phyloP scores from a whole-genome alignment of 1,140 invertebrate species.

The Pseudomyrmex pallidus region DNA sequence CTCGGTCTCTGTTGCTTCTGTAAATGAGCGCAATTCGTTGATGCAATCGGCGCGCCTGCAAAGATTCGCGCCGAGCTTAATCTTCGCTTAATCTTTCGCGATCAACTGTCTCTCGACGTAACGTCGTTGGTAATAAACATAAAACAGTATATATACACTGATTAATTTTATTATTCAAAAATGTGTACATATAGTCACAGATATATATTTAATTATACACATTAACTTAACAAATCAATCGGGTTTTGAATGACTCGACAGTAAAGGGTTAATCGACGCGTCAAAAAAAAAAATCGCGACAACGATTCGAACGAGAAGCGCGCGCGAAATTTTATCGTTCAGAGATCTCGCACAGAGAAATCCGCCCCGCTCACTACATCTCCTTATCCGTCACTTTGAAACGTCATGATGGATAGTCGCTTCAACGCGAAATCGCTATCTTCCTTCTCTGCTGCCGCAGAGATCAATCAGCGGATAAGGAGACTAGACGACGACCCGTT shows the following conservation, averaged over 20 bases:
- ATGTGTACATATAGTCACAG: no score
- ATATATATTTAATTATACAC: no score
- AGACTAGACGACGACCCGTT: neutral
- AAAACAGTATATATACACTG: neutral
- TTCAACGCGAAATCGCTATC: constrained; percentile 16
- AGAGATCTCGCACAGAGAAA: constrained; percentile 9
- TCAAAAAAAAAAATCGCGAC: neutral
- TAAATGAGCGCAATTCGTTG: neutral
- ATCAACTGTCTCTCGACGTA: neutral
- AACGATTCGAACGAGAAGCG: neutral
- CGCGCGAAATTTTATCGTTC: neutral
- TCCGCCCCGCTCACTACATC: neutral
- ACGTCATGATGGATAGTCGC: constrained; percentile 14
- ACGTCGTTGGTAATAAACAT: neutral
- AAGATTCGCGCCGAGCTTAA: neutral
- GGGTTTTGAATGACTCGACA: no score
- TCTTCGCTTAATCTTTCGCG: no score
- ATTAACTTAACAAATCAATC: no score
- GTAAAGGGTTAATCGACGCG: neutral
- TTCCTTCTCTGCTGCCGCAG: neutral
- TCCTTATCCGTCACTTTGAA: constrained; percentile 34
- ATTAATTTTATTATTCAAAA: no score
- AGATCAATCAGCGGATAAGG: constrained; percentile 46
- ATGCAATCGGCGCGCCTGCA: neutral
- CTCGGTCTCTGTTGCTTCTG: neutral